phyloP scores from a whole-genome alignment of 1,140 invertebrate species.

The Procambarus virginalis region DNA sequence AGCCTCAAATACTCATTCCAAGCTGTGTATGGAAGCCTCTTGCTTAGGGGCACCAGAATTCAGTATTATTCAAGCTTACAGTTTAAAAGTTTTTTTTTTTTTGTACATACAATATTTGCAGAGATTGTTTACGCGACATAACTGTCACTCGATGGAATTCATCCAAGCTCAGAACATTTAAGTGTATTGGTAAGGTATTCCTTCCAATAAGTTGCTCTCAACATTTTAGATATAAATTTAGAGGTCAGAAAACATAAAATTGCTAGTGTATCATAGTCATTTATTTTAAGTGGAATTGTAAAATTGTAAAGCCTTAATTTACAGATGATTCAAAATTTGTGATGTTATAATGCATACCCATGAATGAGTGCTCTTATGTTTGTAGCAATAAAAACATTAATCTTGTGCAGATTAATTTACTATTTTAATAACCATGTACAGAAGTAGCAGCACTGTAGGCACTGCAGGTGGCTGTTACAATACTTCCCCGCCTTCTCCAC shows the following conservation, averaged over 20 bases:
- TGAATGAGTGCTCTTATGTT: constrained; percentile 42
- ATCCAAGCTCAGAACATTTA: not conserved
- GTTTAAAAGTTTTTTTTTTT: not conserved
- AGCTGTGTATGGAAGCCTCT: constrained; percentile 1
- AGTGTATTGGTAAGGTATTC: constrained; percentile 14
- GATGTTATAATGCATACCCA: too few species aligned
- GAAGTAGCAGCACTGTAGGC: too few species aligned
- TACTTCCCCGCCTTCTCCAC: too few species aligned
- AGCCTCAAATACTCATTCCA: constrained; percentile 44
- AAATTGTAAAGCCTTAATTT: not conserved
- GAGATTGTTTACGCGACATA: not conserved
- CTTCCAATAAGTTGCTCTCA: constrained; percentile 33
- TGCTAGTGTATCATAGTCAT: not conserved
- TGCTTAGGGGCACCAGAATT: not conserved
- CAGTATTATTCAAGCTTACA: constrained; percentile 26
- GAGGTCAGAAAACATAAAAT: not conserved
- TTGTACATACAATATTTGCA: constrained; percentile 20
- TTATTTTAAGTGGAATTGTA: not conserved
- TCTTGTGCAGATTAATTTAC: constrained; percentile 31
- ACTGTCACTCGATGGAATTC: not conserved
- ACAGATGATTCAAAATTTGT: not conserved
- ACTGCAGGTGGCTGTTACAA: too few species aligned
- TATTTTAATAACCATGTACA: not conserved
- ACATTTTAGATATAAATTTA: constrained; percentile 2
- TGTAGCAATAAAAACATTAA: constrained; percentile 45